A percentile compares a stretch with the other conserved stretches of the same genome.
These are phyloP conservation scores for Euthynnus affinis DNA, from an alignment of 2,797 vertebrate species.

Conservation along the genomic window DNA sequence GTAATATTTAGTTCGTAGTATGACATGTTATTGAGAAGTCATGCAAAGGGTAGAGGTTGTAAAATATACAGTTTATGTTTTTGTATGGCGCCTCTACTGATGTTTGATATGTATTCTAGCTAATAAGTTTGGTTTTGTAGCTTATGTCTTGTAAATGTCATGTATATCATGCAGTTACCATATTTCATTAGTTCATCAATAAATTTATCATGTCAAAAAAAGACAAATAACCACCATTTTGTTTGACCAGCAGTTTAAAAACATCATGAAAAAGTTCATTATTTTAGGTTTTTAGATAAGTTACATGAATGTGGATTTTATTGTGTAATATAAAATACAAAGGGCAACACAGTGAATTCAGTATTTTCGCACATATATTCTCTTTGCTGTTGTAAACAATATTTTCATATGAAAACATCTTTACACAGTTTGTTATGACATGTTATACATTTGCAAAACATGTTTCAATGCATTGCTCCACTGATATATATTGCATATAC, in stretches of 20 bases:
- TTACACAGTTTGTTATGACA: not conserved
- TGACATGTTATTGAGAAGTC: not conserved
- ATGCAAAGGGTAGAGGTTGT: not conserved
- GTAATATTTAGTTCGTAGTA: not conserved
- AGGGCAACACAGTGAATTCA: too few species aligned
- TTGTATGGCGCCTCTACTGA: not conserved
- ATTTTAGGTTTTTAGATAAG: not conserved
- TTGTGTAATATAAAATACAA: not conserved
- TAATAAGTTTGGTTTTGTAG: not conserved
- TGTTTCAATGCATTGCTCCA: too few species aligned
- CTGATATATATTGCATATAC: not conserved
- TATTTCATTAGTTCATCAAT: not conserved
- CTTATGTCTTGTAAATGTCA: too few species aligned
- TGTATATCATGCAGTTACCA: not conserved
- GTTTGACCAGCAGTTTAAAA: not conserved
- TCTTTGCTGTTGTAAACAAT: not conserved
- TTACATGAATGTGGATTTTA: not conserved
- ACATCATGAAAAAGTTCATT: not conserved
- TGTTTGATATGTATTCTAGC: not conserved
- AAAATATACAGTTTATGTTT: not conserved
- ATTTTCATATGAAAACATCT: not conserved
- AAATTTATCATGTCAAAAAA: not conserved
- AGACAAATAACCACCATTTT: not conserved
- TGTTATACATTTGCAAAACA: not conserved
- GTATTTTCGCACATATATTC: not conserved